These are phyloP conservation scores for Polypedilum vanderplanki DNA, from an alignment of 1,140 invertebrate genomes.

Conservation along the genomic window DNA sequence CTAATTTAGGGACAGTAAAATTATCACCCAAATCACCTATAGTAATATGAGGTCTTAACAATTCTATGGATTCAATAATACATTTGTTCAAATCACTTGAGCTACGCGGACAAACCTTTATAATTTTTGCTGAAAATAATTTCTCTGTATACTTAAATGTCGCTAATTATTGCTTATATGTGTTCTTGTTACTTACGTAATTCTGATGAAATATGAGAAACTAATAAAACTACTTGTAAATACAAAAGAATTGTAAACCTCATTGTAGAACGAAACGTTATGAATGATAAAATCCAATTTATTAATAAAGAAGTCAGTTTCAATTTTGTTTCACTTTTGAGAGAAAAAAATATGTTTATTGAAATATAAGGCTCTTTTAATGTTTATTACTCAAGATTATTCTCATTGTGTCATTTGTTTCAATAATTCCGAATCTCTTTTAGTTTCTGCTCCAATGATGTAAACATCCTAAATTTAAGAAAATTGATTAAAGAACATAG, in stretches of 20 bases:
- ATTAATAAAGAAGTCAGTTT: too few relatives aligned
- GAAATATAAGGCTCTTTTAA: too few relatives aligned
- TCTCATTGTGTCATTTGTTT: background rate
- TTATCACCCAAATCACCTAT: slow-evolving; percentile 45
- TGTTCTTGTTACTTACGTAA: background rate
- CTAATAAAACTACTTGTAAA: background rate
- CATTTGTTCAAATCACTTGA: slow-evolving; percentile 46
- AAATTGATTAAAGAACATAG: too few relatives aligned
- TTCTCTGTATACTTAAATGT: background rate
- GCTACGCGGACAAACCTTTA: slow-evolving; percentile 40
- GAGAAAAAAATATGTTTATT: too few relatives aligned
- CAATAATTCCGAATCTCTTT: slow-evolving; percentile 3
- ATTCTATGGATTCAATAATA: slow-evolving; percentile 46
- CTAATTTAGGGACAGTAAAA: slow-evolving; percentile 38
- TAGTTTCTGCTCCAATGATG: background rate
- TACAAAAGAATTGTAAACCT: background rate
- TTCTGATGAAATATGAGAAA: background rate
- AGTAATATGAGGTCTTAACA: slow-evolving; percentile 47
- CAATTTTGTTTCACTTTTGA: too few relatives aligned
- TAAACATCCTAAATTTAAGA: background rate
- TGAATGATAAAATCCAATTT: too few relatives aligned
- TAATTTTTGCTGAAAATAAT: background rate
- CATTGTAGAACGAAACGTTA: too few relatives aligned
- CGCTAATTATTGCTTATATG: background rate
- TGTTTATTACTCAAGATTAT: too few relatives aligned